phyloP scores from a whole-genome alignment of 2,888 invertebrate genomes.

The Phanerotoma sp. region DNA sequence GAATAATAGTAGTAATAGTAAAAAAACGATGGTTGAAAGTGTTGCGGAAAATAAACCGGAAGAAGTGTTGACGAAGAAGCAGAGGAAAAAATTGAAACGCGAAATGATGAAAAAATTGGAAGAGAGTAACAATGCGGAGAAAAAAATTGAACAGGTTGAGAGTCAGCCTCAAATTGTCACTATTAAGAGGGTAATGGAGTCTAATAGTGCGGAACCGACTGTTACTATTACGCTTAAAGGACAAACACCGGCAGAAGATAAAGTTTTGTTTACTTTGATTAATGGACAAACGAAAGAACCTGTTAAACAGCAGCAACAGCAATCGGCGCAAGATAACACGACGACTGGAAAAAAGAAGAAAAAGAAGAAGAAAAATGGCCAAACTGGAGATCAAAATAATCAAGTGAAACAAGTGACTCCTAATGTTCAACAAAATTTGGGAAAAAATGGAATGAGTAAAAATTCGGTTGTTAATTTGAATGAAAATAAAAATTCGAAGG shows the following conservation, averaged over 20 bases:
- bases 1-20: too few species aligned
- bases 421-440: too few species aligned
- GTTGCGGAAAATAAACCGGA: too few species aligned
- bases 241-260: constrained; percentile 72
- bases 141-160: constrained; percentile 35
- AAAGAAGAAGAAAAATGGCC: constrained; percentile 48
- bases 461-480: too few species aligned
- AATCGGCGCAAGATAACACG: too few species aligned
- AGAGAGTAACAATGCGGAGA: constrained; percentile 47
- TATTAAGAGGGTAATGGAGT: constrained; percentile 70
- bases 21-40: too few species aligned
- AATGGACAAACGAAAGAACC: constrained; percentile 61
- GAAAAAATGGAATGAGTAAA: too few species aligned
- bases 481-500: too few species aligned
- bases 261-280: constrained; percentile 71
- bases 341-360: too few species aligned
- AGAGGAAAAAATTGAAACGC: constrained; percentile 50
- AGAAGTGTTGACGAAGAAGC: constrained; percentile 54
- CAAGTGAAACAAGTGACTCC: constrained; percentile 34
- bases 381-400: constrained; percentile 26
- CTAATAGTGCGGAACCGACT: constrained; percentile 67
- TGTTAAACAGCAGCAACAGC: constrained; percentile 37
- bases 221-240: constrained; percentile 78
- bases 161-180: constrained; percentile 62
- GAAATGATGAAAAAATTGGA: constrained; percentile 51